Conservation (phyloP, 2,113 vertebrate genomes). For the Dolichallabes microphthalmus region DNA sequence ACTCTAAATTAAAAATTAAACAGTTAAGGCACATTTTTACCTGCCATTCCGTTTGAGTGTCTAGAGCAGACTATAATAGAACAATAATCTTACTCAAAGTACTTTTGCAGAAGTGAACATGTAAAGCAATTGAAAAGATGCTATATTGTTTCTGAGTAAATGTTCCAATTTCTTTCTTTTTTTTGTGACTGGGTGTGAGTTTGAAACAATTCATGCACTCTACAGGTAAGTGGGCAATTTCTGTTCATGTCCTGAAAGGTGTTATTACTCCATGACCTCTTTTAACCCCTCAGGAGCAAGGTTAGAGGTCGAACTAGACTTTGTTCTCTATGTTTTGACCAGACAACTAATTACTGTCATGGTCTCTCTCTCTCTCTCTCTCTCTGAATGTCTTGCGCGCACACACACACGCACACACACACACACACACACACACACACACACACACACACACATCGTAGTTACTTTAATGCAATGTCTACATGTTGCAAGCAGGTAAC, state of each 20-base stretch:
- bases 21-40: background rate
- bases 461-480: background rate
- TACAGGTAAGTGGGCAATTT: slow-evolving; percentile 49
- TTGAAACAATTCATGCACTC: slow-evolving; percentile 21
- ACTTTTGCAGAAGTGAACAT: background rate
- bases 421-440: background rate
- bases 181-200: slow-evolving; percentile 17
- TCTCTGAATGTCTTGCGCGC: too few species aligned
- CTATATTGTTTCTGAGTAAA: background rate
- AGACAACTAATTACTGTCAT: slow-evolving; percentile 24
- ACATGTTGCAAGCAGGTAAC: background rate
- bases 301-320: slow-evolving; percentile 55
- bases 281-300: slow-evolving; percentile 55
- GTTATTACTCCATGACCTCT: slow-evolving; percentile 57
- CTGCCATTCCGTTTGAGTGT: background rate
- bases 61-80: background rate
- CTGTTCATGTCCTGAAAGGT: slow-evolving; percentile 52
- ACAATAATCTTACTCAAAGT: too few species aligned
- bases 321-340: slow-evolving; percentile 47
- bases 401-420: background rate
- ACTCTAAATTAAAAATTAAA: background rate
- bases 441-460: background rate
- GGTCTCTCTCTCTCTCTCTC: too few species aligned
- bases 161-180: background rate
- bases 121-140: background rate